A percentile compares a stretch with the other conserved stretches of the same genome.
Evolutionary conservation across 2,113 vertebrate genomes (phyloP).

Genomic region (Trinectes maculatus): DNA sequence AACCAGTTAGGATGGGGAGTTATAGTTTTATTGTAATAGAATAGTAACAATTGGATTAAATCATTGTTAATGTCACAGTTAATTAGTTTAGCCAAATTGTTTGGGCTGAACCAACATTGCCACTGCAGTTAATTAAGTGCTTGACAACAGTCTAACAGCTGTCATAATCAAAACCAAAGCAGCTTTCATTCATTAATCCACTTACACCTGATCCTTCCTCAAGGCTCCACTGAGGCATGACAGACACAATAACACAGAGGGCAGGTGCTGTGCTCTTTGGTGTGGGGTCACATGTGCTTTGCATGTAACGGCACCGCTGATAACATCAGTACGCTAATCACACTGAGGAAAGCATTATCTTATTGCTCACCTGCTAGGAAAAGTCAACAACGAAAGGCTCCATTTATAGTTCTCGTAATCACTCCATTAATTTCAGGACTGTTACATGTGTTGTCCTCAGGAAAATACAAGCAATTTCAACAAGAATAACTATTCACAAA

Average conservation of each 20-base stretch:
- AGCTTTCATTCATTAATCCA: constrained; percentile 3
- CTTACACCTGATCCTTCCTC: constrained; percentile 25
- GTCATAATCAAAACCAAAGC: background rate
- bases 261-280: constrained; percentile 41
- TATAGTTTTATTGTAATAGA: too few relatives aligned
- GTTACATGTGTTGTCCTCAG: background rate
- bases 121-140: too few relatives aligned
- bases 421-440: background rate
- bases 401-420: background rate
- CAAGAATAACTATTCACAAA: background rate
- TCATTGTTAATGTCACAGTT: too few relatives aligned
- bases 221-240: constrained; percentile 24
- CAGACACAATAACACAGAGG: constrained; percentile 15
- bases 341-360: background rate
- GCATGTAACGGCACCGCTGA: constrained; percentile 13
- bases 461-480: background rate
- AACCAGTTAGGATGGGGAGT: too few relatives aligned
- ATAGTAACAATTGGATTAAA: too few relatives aligned
- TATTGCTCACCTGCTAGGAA: constrained; percentile 22
- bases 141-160: constrained; percentile 1
- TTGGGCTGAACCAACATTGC: too few relatives aligned
- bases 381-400: constrained; percentile 2
- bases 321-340: constrained; percentile 29
- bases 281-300: background rate
- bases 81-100: too few relatives aligned